Evolutionary conservation across 2,888 invertebrate genomes (phyloP).

Genomic region (Podotricha telesiphe): DNA sequence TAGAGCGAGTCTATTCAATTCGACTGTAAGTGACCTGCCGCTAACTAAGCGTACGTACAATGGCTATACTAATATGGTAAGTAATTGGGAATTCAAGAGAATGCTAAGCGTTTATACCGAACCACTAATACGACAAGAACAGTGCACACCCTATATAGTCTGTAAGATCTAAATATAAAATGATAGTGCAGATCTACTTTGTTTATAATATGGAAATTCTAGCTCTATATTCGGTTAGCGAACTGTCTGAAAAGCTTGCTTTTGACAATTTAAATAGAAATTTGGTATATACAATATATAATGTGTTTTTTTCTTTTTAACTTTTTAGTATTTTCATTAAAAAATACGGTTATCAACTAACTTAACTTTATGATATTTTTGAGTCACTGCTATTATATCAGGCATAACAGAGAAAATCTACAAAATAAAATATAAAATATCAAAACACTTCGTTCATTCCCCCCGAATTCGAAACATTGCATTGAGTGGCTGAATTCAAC

Average conservation of each 20-base stretch:
- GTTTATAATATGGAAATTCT: slow-evolving; percentile 24
- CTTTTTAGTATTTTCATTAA: too few species aligned
- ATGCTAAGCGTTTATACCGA: slow-evolving; percentile 49
- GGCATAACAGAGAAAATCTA: too few species aligned
- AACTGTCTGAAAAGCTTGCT: neutral
- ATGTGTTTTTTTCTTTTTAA: too few species aligned
- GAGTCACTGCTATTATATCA: too few species aligned
- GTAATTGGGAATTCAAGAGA: slow-evolving; percentile 72
- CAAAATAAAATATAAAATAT: too few species aligned
- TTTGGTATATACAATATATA: too few species aligned
- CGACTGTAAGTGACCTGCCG: slow-evolving; percentile 24
- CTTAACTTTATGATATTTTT: too few species aligned
- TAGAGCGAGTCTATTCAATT: neutral
- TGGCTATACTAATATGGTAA: slow-evolving; percentile 66
- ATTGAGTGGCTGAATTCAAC: too few species aligned
- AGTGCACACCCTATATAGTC: slow-evolving; percentile 43
- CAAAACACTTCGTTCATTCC: too few species aligned
- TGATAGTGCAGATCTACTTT: slow-evolving; percentile 32
- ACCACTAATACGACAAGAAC: slow-evolving; percentile 59
- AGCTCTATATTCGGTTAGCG: neutral
- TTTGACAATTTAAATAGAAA: too few species aligned
- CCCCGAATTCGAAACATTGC: too few species aligned
- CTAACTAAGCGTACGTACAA: slow-evolving; percentile 55
- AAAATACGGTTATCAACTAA: too few species aligned
- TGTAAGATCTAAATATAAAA: slow-evolving; percentile 44